phyloP scores from a whole-genome alignment of 2,113 vertebrate genomes.

The Forbesichthys papilliferus region DNA sequence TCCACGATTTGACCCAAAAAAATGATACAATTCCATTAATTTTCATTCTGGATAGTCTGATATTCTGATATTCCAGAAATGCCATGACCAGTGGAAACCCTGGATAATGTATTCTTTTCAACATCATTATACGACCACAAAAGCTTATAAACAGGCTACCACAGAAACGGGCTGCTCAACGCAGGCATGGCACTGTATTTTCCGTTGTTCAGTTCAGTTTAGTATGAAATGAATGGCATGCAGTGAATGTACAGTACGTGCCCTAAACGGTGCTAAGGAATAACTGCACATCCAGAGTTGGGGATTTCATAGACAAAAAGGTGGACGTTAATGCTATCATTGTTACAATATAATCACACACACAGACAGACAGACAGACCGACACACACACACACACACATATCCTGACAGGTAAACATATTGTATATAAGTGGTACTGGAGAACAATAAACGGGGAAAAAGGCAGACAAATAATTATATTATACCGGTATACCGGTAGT shows the following conservation, averaged over 20 bases:
- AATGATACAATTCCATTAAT: no score
- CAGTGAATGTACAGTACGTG: conserved; percentile 26
- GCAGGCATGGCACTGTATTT: conserved; percentile 20
- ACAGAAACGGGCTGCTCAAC: conserved; percentile 37
- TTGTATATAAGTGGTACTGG: neutral
- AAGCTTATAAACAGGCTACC: conserved; percentile 32
- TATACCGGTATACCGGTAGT: no score
- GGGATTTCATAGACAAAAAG: conserved; percentile 62
- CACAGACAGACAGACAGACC: conserved; percentile 23
- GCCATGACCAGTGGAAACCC: no score
- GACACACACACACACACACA: conserved; percentile 1
- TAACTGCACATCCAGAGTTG: conserved; percentile 17
- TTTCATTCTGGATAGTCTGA: no score
- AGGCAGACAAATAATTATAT: neutral
- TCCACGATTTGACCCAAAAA: no score
- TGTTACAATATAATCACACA: conserved; percentile 34
- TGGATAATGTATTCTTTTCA: conserved; percentile 4
- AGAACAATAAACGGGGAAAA: neutral
- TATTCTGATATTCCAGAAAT: no score
- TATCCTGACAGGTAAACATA: neutral
- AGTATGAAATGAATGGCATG: conserved; percentile 38
- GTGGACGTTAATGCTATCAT: conserved; percentile 38
- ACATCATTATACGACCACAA: conserved; percentile 18
- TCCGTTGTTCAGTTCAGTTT: conserved; percentile 34
- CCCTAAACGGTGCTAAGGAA: neutral